Conservation (phyloP, 1,140 invertebrate genomes). For the Dolichoris vasculosae region DNA sequence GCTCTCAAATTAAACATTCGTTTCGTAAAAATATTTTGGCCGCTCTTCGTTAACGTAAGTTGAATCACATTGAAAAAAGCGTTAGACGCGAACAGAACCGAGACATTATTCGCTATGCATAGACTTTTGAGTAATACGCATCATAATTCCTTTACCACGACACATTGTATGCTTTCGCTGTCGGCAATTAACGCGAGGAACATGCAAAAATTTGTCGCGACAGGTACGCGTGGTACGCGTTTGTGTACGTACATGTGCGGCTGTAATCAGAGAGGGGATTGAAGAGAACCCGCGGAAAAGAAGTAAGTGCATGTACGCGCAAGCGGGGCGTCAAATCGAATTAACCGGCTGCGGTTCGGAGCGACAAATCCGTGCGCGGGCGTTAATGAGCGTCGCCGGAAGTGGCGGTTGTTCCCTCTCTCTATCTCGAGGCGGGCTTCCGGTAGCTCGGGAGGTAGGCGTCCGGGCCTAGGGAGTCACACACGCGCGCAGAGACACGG, state of each 20-base stretch:
- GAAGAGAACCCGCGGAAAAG: not conserved
- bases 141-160: not conserved
- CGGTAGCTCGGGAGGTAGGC: slow-evolving; percentile 70
- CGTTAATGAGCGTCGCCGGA: slow-evolving; percentile 74
- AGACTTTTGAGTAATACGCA: not conserved
- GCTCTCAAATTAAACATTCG: not conserved
- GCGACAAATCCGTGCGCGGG: slow-evolving; percentile 71
- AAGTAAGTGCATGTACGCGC: not conserved
- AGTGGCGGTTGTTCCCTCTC: slow-evolving; percentile 60
- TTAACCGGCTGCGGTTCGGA: slow-evolving; percentile 70
- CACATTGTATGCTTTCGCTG: not conserved
- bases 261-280: too few species aligned
- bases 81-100: not conserved
- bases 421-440: slow-evolving; percentile 62
- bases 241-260: not conserved
- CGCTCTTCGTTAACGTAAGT: not conserved
- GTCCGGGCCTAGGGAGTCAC: not conserved
- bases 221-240: not conserved
- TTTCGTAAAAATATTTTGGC: not conserved
- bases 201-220: slow-evolving; percentile 9
- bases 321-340: slow-evolving; percentile 69
- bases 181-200: not conserved
- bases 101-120: not conserved
- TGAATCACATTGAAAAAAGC: slow-evolving; percentile 1
- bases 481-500: too few species aligned